A percentile compares a stretch with the other conserved stretches of the same genome.
These are phyloP conservation scores for Chiloscyllium punctatum DNA, from an alignment of 2,797 vertebrate genomes.

Conservation along the genomic window DNA sequence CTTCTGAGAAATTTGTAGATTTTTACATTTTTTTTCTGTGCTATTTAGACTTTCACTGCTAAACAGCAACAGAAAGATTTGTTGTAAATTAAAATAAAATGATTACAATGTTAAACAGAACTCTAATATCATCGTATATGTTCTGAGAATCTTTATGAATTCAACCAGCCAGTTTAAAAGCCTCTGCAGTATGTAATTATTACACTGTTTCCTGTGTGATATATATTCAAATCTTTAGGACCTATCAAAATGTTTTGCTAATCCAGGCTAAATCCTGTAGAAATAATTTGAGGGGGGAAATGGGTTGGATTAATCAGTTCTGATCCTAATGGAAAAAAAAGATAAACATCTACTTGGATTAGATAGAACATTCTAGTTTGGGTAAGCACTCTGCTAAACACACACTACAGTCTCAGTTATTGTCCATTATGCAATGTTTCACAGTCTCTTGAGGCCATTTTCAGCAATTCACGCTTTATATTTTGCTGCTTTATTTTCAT, in stretches of 20 bases:
- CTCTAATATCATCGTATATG: neutral
- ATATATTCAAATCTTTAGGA: neutral
- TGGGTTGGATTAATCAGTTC: neutral
- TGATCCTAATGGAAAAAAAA: neutral
- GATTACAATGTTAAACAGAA: neutral
- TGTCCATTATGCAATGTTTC: neutral
- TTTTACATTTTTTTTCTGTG: neutral
- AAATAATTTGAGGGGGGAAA: neutral
- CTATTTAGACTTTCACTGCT: neutral
- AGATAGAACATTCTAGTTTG: neutral
- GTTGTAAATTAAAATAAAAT: neutral
- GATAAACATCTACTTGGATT: conserved; percentile 1
- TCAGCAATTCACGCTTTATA: neutral
- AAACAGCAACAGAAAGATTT: too few species aligned
- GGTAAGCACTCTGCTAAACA: neutral
- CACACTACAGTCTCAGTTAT: neutral
- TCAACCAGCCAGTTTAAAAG: neutral
- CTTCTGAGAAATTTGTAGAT: neutral
- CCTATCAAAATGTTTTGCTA: neutral
- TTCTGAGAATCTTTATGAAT: neutral
- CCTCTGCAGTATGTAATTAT: neutral
- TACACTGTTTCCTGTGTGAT: neutral
- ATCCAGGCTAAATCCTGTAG: neutral
- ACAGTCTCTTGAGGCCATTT: neutral
- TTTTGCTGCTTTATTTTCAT: neutral